Base-by-base conservation (phyloP, 2,797 vertebrate species). In the Bryconaethiops microstoma region DNA sequence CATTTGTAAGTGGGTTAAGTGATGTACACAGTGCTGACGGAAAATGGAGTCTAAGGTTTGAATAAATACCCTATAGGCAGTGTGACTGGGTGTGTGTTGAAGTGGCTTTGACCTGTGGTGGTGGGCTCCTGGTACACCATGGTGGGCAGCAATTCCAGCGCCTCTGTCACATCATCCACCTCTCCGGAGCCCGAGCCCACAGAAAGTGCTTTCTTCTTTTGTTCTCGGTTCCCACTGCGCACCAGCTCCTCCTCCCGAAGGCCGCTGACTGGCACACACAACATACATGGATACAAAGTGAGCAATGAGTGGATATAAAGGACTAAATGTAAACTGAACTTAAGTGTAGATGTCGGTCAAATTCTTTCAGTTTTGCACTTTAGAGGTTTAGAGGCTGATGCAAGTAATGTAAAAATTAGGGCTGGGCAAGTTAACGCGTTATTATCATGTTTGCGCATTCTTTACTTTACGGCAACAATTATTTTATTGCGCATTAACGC, bases 201-300 rank as follows among this genome's bases (percentile, higher is more conserved):
- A 0, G 91, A 83, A 69, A 90, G 68, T 13, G 81, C 1, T 86
- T 93, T 94, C 89, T 88, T 94, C 82, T 77, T 92, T 76, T 92
- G 89, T 42, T 94, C 92, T 60, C 91, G 86, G 82, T 89, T 92
- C 16, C 91, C 91, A 0, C 88, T 94, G 62, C 94, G 94, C 71
- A 92, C 88, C 86, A 91, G 72, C 84, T 94, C 93, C 21, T 94
- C 94, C 71, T 93, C 92, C 14, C 88, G 89, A 52, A 95, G 88
- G 52, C 88, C 77, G 45, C 90, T 89, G 87, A 95, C 94, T 95
- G 48, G 82, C 4, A 85, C 14, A 82, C 2, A 69, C 7, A 45
- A 59, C 50, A 13, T 1, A 48, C 3, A 6, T 13, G 2, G 67
- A 67, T 13, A 70, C n/a, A 19, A n/a, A 25, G 52, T 29, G 72